phyloP scores from a whole-genome alignment of 2,113 vertebrate species.

The Panthera uncia region DNA sequence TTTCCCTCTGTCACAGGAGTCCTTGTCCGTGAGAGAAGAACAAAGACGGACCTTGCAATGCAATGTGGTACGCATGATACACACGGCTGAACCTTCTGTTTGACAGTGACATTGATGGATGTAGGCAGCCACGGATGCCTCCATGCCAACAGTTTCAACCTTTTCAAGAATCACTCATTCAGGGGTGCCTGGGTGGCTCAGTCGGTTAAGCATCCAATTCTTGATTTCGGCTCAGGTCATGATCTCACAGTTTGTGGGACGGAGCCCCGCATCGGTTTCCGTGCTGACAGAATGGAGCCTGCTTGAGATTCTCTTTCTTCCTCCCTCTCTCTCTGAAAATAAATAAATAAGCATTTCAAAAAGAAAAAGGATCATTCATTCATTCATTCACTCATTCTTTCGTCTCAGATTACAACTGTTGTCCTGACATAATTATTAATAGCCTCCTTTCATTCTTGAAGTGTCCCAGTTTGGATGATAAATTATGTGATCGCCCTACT shows the following conservation, averaged over 20 bases:
- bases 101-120: not conserved
- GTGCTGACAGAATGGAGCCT: no score
- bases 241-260: no score
- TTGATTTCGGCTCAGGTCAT: no score
- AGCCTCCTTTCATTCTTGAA: not conserved
- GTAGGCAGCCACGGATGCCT: not conserved
- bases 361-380: not conserved
- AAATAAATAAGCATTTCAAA: no score
- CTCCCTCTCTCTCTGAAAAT: no score
- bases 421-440: not conserved
- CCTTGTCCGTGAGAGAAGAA: no score
- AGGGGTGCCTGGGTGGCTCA: no score
- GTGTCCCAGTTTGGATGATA: not conserved
- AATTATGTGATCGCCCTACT: not conserved
- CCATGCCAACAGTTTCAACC: not conserved
- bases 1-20: not conserved
- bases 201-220: no score
- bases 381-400: not conserved
- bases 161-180: not conserved
- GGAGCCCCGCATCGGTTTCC: no score
- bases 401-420: not conserved
- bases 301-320: no score
- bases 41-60: not conserved
- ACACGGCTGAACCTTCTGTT: not conserved
- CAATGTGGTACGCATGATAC: accelerated